These are phyloP conservation scores for Andrena bicolor DNA, from an alignment of 2,888 invertebrate species.

Conservation along the genomic window DNA sequence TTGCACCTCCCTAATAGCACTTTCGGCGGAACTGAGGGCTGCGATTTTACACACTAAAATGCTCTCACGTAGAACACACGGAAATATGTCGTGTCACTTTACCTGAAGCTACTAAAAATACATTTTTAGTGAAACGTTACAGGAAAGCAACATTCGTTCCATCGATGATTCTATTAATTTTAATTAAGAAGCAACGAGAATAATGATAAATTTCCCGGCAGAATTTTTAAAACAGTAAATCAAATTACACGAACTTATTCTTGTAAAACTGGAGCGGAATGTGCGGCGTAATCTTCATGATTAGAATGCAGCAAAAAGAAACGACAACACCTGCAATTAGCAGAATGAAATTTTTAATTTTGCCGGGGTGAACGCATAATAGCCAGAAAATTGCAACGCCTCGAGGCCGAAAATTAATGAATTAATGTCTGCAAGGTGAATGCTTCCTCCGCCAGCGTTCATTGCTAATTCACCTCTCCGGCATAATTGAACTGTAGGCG, in stretches of 20 bases:
- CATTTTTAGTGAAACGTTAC: too few species aligned
- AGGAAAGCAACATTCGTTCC: too few species aligned
- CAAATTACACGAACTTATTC: not conserved
- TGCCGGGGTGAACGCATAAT: not conserved
- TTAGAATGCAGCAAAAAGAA: not conserved
- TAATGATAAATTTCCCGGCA: too few species aligned
- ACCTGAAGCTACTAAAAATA: too few species aligned
- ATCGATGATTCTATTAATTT: too few species aligned
- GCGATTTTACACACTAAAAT: too few species aligned
- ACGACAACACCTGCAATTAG: not conserved
- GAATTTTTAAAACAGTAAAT: not conserved
- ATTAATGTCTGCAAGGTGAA: not conserved
- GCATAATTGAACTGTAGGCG: slow-evolving; percentile 22
- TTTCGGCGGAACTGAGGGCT: too few species aligned
- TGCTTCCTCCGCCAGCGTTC: slow-evolving; percentile 5
- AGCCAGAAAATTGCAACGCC: not conserved
- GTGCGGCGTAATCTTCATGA: not conserved
- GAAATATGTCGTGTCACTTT: too few species aligned
- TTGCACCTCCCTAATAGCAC: slow-evolving; percentile 34
- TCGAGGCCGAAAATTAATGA: slow-evolving; percentile 4
- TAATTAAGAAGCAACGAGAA: too few species aligned
- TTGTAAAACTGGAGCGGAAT: not conserved
- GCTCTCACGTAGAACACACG: too few species aligned
- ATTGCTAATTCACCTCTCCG: slow-evolving; percentile 13
- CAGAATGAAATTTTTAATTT: not conserved